A percentile compares a stretch with the other conserved stretches of the same genome.
Evolutionary conservation across 2,113 vertebrate species (phyloP).

Genomic region (Ammodytes marinus): DNA sequence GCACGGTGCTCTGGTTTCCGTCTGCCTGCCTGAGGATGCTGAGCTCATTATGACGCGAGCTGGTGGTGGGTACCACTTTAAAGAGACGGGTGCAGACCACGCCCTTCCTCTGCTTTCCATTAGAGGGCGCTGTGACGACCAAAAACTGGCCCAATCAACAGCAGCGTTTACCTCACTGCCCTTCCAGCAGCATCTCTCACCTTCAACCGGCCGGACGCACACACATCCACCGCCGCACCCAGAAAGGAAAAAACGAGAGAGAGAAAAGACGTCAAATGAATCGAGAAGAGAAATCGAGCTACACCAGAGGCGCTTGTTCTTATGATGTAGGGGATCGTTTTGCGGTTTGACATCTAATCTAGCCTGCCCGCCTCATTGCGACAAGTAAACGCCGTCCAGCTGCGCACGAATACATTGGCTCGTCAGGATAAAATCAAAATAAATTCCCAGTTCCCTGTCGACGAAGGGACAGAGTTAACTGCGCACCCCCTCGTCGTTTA

Average conservation of each 20-base stretch:
- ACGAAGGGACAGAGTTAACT: slow-evolving; percentile 2
- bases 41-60: slow-evolving; percentile 20
- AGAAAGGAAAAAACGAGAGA: neutral
- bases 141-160: slow-evolving; percentile 31
- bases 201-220: slow-evolving; percentile 74
- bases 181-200: slow-evolving; percentile 81
- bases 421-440: neutral
- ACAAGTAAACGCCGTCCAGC: slow-evolving; percentile 60
- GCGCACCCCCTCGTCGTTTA: slow-evolving; percentile 18
- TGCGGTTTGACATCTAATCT: slow-evolving; percentile 53
- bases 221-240: slow-evolving; percentile 48
- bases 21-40: slow-evolving; percentile 2
- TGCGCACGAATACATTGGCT: slow-evolving; percentile 47
- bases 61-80: slow-evolving; percentile 74
- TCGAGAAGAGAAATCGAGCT: neutral
- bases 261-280: neutral
- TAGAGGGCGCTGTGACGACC: slow-evolving; percentile 61
- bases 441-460: neutral
- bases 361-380: slow-evolving; percentile 70
- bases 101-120: slow-evolving; percentile 60
- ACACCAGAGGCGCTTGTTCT: neutral
- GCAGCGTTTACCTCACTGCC: slow-evolving; percentile 68
- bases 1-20: slow-evolving; percentile 14
- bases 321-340: slow-evolving; percentile 74
- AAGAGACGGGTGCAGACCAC: slow-evolving; percentile 77